Base-by-base conservation (phyloP, 2,113 vertebrate genomes). In the Rattus norvegicus region DNA sequence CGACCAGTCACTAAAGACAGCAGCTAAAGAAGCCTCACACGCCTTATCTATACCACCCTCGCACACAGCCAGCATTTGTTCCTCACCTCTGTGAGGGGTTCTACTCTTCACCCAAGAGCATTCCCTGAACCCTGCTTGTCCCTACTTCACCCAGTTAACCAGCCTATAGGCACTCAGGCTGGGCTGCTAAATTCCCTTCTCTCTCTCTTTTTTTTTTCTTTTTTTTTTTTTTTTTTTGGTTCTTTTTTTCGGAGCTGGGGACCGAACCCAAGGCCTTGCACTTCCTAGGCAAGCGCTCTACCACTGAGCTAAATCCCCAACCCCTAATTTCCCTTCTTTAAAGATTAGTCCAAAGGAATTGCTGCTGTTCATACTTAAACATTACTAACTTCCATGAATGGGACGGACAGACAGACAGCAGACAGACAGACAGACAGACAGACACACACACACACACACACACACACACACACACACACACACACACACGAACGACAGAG, bases 291-390 rank as follows among this genome's bases (percentile, higher is more conserved):
- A n/a, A n/a, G n/a, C n/a, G n/a, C n/a, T n/a, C n/a, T n/a, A n/a
- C n/a, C n/a, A n/a, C n/a, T n/a, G n/a, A n/a, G n/a, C n/a, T n/a
- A n/a, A n/a, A n/a, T n/a, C n/a, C n/a, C n/a, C n/a, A n/a, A n/a
- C 36, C n/a, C 61, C 24, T 63, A 97, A 84, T 85, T 65, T 22
- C 36, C n/a, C 61, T 30, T 80, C 49, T 73, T 93, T 63, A 90
- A 86, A 69, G 19, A 10, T 49, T 49, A 84, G 73, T 30, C 20
- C 24, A 30, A 67, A 13, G 70, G 36, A 61, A 11, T 77, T 77
- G 75, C 54, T 92, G 85, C 9, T 83, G 73, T 59, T 92, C 67
- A 63, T 54, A 84, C 49, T 59, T 67, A 79, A 67, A 86, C 33
- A 76, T 63, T 10, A 24, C 77, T 91, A 76, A 73, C 54, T 26